Conservation (phyloP, 2,113 vertebrate genomes). For the Opisthocomus hoazin region DNA sequence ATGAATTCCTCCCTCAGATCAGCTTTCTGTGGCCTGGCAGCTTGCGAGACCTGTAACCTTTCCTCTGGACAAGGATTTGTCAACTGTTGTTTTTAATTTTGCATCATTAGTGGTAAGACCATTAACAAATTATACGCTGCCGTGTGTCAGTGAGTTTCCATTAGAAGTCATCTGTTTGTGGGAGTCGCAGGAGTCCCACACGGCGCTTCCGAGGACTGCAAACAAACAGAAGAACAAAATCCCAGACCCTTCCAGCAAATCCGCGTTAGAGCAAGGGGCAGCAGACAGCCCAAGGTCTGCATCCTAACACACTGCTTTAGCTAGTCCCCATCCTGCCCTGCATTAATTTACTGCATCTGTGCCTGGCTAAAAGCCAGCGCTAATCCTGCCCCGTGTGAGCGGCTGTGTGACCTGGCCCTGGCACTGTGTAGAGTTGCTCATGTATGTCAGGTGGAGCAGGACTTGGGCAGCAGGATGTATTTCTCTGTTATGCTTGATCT, state of each 20-base stretch:
- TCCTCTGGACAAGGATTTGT: neutral
- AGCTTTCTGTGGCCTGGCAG: neutral
- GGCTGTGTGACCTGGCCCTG: neutral
- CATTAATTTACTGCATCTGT: neutral
- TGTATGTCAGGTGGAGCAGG: neutral
- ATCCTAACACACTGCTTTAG: neutral
- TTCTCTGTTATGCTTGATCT: neutral
- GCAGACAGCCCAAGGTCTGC: neutral
- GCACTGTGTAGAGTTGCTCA: neutral
- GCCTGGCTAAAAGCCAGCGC: neutral
- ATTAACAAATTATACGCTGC: neutral
- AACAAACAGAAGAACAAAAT: neutral
- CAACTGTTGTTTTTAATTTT: neutral
- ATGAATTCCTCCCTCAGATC: neutral
- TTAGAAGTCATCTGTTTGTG: neutral
- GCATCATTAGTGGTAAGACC: neutral
- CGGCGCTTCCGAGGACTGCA: fast-evolving
- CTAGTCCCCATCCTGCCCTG: neutral
- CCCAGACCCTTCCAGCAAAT: neutral
- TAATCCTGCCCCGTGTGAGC: fast-evolving
- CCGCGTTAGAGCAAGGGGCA: neutral
- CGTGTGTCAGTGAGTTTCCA: neutral
- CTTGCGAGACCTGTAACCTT: neutral
- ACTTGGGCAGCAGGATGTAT: fast-evolving
- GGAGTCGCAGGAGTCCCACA: neutral